These are phyloP conservation scores for Melanophora roralis DNA, from an alignment of 2,888 invertebrate genomes.

Conservation along the genomic window DNA sequence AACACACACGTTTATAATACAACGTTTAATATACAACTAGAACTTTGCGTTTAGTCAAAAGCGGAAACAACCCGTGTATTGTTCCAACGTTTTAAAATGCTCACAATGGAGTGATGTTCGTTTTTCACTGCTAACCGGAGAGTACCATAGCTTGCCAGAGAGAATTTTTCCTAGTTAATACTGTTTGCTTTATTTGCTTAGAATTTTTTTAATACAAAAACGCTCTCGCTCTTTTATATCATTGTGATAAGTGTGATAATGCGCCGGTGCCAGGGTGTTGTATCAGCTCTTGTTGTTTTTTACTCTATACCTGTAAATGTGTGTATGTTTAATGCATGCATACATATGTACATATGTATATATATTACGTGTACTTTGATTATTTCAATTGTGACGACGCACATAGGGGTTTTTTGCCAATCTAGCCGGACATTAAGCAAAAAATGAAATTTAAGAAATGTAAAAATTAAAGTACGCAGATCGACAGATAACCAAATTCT, in stretches of 20 bases:
- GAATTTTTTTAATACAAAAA: constrained; percentile 10
- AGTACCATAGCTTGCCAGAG: constrained; percentile 63
- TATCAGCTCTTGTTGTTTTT: constrained; percentile 48
- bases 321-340: not conserved
- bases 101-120: constrained; percentile 24
- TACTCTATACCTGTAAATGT: not conserved
- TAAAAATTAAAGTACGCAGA: no score
- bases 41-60: constrained; percentile 65
- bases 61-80: constrained; percentile 60
- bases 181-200: not conserved
- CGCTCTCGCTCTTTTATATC: constrained; percentile 37
- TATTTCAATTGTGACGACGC: no score
- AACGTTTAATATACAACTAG: constrained; percentile 64
- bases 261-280: constrained; percentile 65
- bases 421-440: no score
- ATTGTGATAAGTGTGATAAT: constrained; percentile 41
- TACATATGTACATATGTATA: not conserved
- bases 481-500: no score
- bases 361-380: not conserved
- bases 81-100: constrained; percentile 31
- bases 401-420: no score
- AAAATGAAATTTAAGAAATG: no score
- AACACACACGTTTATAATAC: constrained; percentile 56
- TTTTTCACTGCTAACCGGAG: constrained; percentile 57
- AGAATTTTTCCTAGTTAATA: constrained; percentile 43